Base-by-base conservation (phyloP, 2,888 invertebrate species). In the Lasioglossum leucozonium region DNA sequence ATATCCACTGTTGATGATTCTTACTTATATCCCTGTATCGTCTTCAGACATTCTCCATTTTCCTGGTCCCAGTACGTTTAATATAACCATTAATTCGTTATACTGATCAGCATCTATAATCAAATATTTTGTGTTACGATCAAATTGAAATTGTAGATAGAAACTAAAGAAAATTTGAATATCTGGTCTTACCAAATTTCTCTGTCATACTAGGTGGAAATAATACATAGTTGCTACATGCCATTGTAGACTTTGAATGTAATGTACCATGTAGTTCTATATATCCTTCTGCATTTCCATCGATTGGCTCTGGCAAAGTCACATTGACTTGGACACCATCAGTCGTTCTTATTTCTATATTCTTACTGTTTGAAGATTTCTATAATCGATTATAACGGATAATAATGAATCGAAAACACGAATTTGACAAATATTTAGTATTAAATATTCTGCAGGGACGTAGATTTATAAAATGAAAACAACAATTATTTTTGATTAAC, bases 321-420 rank as follows among this genome's bases (percentile, higher is more conserved):
- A 94, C 90, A 78, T 94, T 95, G 26, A 95, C 86, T 74, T 86
- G 87, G n/a, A 91, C 85, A 62, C 92, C 87, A 26, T 95, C 95
- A 0, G 91, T 90, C 13, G 95, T 94, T 74, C 83, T 88, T 34
- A 95, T 26, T 81, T 94, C 94, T 11, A 94, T 73, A 67, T 87
- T 91, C 75, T 85, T 92, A 22, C 94, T 93, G 83, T 83, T 91
- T 8, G 93, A 79, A 13, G 40, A 78, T 88, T 90, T 67, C 94
- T 94, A 75, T n/a, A 16, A 18, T 5, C 2, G 22, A 69, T 37
- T n/a, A 40, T 13, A n/a, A 69, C 6, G 30, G 30, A 16, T 10
- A 8, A 22, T 18, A 65, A 65, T 34, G 18, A 51, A 42, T 42
- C 42, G 10, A 11, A 2, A 42, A 42, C 42, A 13, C 42, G 51